Base-by-base conservation (phyloP, 2,888 invertebrate species). In the Melinaea marsaeus region DNA sequence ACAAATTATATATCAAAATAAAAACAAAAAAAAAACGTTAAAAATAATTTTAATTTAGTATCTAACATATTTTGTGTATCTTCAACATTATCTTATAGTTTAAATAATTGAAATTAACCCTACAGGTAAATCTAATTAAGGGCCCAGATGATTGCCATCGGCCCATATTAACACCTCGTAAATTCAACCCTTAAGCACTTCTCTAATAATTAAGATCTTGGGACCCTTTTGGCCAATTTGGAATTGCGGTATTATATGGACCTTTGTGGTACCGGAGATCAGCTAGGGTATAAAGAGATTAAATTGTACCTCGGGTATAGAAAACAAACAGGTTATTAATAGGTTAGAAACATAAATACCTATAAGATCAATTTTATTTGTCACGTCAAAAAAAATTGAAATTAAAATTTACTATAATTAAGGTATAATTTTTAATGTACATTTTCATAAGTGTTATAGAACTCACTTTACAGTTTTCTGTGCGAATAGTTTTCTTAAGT, bases 121-220 rank as follows among this genome's bases (percentile, higher is more conserved):
- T 77, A 79, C 88, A 90, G 89, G 89, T 90, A 81, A 86, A 88
- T 87, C 88, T 84, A 88, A 89, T 86, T 83, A 80, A 79, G 79
- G 84, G 82, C 82, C 79, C 80, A 73, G 77, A 74, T 86, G 87
- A 88, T 86, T 83, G 84, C 75, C 73, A 73, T 84, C 78, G 85
- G 82, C 77, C 77, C 76, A 72, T 83, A 88, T 88, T 88, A 89
- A 85, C 89, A 88, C 86, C 77, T 86, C 85, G 85, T 88, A 88
- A 86, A 87, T 88, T 87, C 78, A 83, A 85, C 85, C 87, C 85
- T 79, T 80, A 83, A 88, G 84, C 83, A 88, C 88, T 88, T 87
- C 85, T 85, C 81, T 87, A 88, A 87, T 89, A 88, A 89, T 88
- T 87, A 86, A 85, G 88, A 84, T 86, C 80, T 81, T 75, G 76